Percentiles rank a stretch among this genome's conserved stretches.
Evolutionary conservation across 2,888 invertebrate genomes (phyloP).

Genomic region (Phorcus lineatus): DNA sequence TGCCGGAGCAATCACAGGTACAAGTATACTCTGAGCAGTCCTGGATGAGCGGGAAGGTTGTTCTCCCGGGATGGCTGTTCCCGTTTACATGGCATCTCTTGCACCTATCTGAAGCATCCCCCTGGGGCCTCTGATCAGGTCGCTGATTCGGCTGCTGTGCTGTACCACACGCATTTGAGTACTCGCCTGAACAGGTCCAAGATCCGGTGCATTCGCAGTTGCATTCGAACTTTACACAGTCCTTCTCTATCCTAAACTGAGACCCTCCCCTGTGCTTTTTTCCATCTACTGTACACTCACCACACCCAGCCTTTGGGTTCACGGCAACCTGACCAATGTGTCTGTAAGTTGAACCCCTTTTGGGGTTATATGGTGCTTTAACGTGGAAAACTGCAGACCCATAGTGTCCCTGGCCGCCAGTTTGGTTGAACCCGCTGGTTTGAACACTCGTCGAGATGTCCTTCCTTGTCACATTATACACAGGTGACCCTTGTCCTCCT

Average conservation of each 20-base stretch:
- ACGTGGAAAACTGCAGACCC: slow-evolving; percentile 1
- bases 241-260: slow-evolving; percentile 48
- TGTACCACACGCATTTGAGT: slow-evolving; percentile 30
- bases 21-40: slow-evolving; percentile 52
- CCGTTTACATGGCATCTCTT: slow-evolving; percentile 55
- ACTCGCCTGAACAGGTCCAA: slow-evolving; percentile 53
- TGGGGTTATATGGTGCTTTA: neutral
- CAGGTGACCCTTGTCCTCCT: neutral
- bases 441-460: neutral
- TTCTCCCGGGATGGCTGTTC: slow-evolving; percentile 43
- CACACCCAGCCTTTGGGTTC: slow-evolving; percentile 30
- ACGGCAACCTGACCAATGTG: neutral
- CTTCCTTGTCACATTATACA: neutral
- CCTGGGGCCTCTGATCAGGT: slow-evolving; percentile 30
- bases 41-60: slow-evolving; percentile 40
- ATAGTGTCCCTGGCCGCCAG: neutral
- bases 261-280: slow-evolving; percentile 38
- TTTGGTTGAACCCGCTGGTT: neutral
- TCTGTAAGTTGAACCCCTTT: neutral
- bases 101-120: slow-evolving; percentile 41
- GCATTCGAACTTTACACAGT: slow-evolving; percentile 56
- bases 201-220: slow-evolving; percentile 57
- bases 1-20: slow-evolving; percentile 61
- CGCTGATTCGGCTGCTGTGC: slow-evolving; percentile 16
- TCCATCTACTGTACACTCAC: slow-evolving; percentile 45